A percentile compares a stretch with the other conserved stretches of the same genome.
These are phyloP conservation scores for Operophtera brumata DNA, from an alignment of 2,888 invertebrate genomes.

Conservation along the genomic window DNA sequence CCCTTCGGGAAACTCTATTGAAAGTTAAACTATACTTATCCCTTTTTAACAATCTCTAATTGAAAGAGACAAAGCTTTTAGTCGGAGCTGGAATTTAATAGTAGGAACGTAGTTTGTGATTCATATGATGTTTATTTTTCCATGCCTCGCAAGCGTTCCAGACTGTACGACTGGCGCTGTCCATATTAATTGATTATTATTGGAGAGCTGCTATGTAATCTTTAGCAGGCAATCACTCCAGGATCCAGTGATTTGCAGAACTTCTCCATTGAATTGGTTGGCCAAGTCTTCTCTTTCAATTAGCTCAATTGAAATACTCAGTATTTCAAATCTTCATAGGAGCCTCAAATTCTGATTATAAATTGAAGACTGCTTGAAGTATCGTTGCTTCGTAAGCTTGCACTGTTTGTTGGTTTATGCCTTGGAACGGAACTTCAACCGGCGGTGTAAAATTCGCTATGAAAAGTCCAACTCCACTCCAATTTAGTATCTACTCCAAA, in stretches of 20 bases:
- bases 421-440: too few species aligned
- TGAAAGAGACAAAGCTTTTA: constrained; percentile 27
- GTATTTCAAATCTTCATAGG: too few species aligned
- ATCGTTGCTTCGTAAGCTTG: too few species aligned
- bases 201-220: constrained; percentile 5
- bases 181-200: constrained; percentile 8
- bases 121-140: constrained; percentile 29
- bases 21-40: constrained; percentile 40
- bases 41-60: constrained; percentile 29
- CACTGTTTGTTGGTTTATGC: too few species aligned
- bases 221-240: neutral
- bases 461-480: neutral
- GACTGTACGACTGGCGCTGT: constrained; percentile 20
- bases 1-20: constrained; percentile 45
- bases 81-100: constrained; percentile 13
- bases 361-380: too few species aligned
- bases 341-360: too few species aligned
- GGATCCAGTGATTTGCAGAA: neutral
- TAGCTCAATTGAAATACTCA: too few species aligned
- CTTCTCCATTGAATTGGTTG: too few species aligned
- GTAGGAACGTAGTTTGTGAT: constrained; percentile 25
- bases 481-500: too few species aligned
- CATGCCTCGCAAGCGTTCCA: constrained; percentile 21
- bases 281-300: too few species aligned
- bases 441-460: too few species aligned